A percentile compares a stretch with the other conserved stretches of the same genome.
Evolutionary conservation across 2,888 invertebrate species (phyloP).

Genomic region (Melinopterus prodromus): DNA sequence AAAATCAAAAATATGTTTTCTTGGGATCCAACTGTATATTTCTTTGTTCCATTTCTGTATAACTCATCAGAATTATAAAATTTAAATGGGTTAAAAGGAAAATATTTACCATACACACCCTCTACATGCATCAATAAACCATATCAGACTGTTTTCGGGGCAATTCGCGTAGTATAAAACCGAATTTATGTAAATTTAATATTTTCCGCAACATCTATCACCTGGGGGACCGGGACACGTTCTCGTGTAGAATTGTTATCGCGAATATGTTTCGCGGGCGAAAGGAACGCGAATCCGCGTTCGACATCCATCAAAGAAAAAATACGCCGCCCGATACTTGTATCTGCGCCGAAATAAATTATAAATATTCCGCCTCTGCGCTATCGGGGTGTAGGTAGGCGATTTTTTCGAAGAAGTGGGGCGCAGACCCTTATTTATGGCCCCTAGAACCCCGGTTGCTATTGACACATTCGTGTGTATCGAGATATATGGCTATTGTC

Average conservation of each 20-base stretch:
- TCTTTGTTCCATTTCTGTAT: too few species aligned
- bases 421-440: conserved; percentile 55
- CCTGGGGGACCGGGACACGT: background rate
- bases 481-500: conserved; percentile 22
- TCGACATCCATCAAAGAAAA: conserved; percentile 7
- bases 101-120: background rate
- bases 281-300: background rate
- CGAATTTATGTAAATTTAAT: conserved; percentile 4
- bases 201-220: conserved; percentile 4
- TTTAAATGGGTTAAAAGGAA: background rate
- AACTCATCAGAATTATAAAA: too few species aligned
- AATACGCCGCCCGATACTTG: conserved; percentile 8
- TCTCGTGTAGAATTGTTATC: conserved; percentile 14
- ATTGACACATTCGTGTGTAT: conserved; percentile 53
- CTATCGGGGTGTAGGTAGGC: conserved; percentile 20
- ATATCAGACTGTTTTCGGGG: background rate
- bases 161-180: background rate
- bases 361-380: conserved; percentile 16
- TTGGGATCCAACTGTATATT: too few species aligned
- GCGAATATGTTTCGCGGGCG: conserved; percentile 40
- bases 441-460: conserved; percentile 53
- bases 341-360: conserved; percentile 22
- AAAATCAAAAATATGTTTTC: too few species aligned
- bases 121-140: background rate
- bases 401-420: conserved; percentile 36